A percentile compares a stretch with the other conserved stretches of the same genome.
Conservation (phyloP, 2,888 invertebrate species). For the Boloria euphrosyne region DNA sequence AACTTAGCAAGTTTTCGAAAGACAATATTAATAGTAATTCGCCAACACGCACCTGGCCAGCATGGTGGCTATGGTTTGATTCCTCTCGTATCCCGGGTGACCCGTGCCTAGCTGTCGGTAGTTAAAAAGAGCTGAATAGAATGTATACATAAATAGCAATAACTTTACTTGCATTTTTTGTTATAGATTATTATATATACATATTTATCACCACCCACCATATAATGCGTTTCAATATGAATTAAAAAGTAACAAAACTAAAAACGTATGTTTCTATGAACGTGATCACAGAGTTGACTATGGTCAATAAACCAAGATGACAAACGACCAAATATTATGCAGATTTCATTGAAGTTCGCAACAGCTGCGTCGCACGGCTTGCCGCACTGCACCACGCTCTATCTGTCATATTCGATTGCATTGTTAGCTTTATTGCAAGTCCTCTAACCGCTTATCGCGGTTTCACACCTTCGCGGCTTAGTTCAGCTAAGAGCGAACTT, state of each 20-base stretch:
- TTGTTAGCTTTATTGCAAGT: slow-evolving; percentile 17
- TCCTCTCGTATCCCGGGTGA: no score
- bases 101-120: no score
- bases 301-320: slow-evolving; percentile 37
- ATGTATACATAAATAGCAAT: no score
- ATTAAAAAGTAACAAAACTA: slow-evolving; percentile 3
- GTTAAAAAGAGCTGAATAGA: no score
- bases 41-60: no score
- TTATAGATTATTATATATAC: no score
- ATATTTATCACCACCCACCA: no score
- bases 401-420: slow-evolving; percentile 27
- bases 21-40: no score
- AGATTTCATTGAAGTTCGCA: slow-evolving; percentile 45
- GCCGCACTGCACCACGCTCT: slow-evolving; percentile 41
- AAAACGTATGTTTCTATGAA: slow-evolving; percentile 17
- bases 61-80: no score
- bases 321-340: slow-evolving; percentile 42
- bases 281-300: slow-evolving; percentile 20
- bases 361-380: slow-evolving; percentile 49
- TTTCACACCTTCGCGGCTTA: slow-evolving; percentile 12
- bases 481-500: slow-evolving; percentile 10
- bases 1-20: no score
- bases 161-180: no score
- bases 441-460: slow-evolving; percentile 18
- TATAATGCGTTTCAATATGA: neutral